phyloP scores from a whole-genome alignment of 2,797 vertebrate genomes.

The Steatocranus sp. region DNA sequence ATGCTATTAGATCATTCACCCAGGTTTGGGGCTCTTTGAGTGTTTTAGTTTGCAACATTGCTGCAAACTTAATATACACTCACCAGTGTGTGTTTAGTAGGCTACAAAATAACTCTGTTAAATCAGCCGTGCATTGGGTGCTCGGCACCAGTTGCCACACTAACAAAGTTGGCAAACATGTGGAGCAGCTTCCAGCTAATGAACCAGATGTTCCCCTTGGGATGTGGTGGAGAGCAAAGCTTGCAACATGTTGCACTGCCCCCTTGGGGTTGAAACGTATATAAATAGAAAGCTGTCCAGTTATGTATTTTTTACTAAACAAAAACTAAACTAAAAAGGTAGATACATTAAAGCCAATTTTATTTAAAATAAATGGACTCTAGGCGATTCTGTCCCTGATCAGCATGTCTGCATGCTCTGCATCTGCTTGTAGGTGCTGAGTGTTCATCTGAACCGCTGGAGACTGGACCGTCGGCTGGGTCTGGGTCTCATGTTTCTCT shows the following conservation, averaged over 20 bases:
- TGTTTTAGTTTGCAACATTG: not conserved
- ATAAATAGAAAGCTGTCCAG: not conserved
- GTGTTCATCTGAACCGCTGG: conserved; percentile 80
- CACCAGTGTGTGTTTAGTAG: not conserved
- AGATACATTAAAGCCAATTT: not conserved
- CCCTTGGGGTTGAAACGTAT: not conserved
- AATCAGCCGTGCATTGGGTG: not conserved
- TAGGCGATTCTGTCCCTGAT: not conserved
- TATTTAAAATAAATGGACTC: not conserved
- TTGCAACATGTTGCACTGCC: not conserved
- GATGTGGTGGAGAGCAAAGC: not conserved
- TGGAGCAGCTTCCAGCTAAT: not conserved
- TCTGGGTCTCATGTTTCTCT: conserved; percentile 74
- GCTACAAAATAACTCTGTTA: not conserved
- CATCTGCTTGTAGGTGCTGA: conserved; percentile 60
- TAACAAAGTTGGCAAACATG: not conserved
- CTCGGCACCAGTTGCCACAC: not conserved
- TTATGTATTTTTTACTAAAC: not conserved
- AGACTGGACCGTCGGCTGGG: conserved; percentile 77
- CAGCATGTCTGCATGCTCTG: not conserved
- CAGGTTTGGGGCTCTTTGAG: not conserved
- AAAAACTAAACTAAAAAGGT: not conserved
- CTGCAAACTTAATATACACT: not conserved
- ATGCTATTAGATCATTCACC: not conserved
- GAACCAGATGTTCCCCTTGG: not conserved